Percentiles rank a stretch among this genome's conserved stretches.
These are phyloP conservation scores for Aromia moschata DNA, from an alignment of 2,888 invertebrate species.

Conservation along the genomic window DNA sequence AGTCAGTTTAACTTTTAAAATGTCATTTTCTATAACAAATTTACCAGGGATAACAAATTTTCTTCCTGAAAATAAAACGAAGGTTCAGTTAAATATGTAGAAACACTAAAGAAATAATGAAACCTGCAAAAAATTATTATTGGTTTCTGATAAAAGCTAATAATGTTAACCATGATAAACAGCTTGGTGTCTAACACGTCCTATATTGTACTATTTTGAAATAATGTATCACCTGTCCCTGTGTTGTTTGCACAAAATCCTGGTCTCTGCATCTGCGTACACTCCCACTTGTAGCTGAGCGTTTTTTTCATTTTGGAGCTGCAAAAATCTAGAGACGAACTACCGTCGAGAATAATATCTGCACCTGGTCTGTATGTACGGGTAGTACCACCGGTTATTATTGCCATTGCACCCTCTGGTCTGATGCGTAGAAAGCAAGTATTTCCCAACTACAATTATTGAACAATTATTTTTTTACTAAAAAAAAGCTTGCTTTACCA, in stretches of 20 bases:
- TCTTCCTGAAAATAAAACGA: not conserved
- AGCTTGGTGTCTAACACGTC: no score
- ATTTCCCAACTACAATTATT: no score
- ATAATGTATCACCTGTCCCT: not conserved
- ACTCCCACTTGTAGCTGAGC: not conserved
- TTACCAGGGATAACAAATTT: not conserved
- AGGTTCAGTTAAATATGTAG: no score
- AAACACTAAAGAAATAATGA: no score
- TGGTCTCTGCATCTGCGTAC: not conserved
- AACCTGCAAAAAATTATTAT: no score
- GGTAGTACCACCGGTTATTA: not conserved
- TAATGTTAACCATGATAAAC: no score
- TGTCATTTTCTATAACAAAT: not conserved
- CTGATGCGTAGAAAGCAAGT: not conserved
- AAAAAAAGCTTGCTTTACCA: no score
- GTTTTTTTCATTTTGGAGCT: not conserved
- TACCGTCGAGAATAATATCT: not conserved
- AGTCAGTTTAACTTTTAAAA: not conserved
- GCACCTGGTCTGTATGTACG: not conserved
- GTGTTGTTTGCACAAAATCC: not conserved
- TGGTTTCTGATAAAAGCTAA: no score
- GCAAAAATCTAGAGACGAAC: constrained; percentile 1
- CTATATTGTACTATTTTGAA: no score
- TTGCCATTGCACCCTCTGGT: not conserved
- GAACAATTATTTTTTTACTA: no score